Conservation (phyloP, 2,888 invertebrate genomes). For the Panopea generosa region DNA sequence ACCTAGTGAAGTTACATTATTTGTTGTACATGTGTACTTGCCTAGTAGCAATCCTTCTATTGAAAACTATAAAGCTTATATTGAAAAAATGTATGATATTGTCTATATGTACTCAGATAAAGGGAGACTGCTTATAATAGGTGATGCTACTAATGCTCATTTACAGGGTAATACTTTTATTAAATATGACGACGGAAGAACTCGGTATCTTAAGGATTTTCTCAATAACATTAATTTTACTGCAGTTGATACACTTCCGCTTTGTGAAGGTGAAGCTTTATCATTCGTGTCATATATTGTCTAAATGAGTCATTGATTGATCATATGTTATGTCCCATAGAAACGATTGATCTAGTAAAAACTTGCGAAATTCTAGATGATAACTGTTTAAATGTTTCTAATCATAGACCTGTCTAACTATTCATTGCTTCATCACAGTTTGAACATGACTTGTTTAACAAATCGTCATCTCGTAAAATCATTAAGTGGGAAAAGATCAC, state of each 20-base stretch:
- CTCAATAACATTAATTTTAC: neutral
- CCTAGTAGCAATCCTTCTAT: slow-evolving; percentile 12
- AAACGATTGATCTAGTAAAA: neutral
- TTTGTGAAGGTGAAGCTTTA: neutral
- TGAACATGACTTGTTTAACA: too few species aligned
- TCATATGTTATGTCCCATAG: neutral
- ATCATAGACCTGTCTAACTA: neutral
- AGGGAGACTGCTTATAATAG: neutral
- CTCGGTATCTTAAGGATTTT: neutral
- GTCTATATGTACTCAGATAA: neutral
- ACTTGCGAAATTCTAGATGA: slow-evolving; percentile 8
- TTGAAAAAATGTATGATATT: neutral
- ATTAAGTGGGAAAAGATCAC: too few species aligned
- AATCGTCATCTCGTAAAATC: too few species aligned
- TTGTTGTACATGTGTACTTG: slow-evolving; percentile 15
- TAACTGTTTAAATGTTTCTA: slow-evolving; percentile 1
- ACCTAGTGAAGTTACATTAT: neutral
- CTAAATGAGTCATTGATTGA: slow-evolving; percentile 6
- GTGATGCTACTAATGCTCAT: slow-evolving; percentile 17
- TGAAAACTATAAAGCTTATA: neutral
- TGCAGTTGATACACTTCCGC: neutral
- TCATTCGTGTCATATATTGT: slow-evolving; percentile 9
- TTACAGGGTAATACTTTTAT: slow-evolving; percentile 5
- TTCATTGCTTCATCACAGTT: too few species aligned
- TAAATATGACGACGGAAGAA: neutral